Base-by-base conservation (phyloP, 2,888 invertebrate species). In the Sphaerophoria taeniata region DNA sequence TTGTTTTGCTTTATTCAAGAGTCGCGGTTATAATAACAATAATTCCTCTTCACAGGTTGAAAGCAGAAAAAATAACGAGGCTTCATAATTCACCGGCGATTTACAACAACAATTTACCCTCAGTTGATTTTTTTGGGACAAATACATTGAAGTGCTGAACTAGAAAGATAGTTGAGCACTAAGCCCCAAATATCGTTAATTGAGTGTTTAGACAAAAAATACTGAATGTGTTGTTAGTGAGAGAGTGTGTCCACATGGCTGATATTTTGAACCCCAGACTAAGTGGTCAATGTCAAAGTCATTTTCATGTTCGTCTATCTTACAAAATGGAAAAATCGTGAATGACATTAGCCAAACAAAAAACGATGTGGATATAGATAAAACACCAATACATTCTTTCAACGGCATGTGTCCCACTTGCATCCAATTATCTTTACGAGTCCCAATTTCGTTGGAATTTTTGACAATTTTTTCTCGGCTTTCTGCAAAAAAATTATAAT, bases 201-300 rank as follows among this genome's bases (percentile, higher is more conserved):
- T 76, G 76, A 85, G 43, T 72, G 43, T 63, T 53, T 36, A 70
- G 36, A 39, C 12, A 43, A 43, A 43, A 43, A 43, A 60, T 11
- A 11, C 5, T 34, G 39, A 11, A 56, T 49, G 55, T 65, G 53
- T 39, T 63, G 6, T 24, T 34, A 6, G 2, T 36, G 36, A 36
- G 4, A 6, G 33, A 53, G 53, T 75, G 49, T 45, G 9, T 5
- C 43, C 43, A 24, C 24, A 24, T 24, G 24, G 45, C 31, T 12
- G 34, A 49, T 51, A 16, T 34, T 53, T 45, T 71, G 72, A 73
- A 81, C 85, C 72, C 72, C 73, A 51, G 53, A 73, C 36, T 69
- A 73, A 70, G 51, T 77, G 85, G 76, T 77, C 85, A 85, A 85
- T 85, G 85, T 85, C 85, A 85, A 85, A 85, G 81, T 85, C 85